phyloP scores from a whole-genome alignment of 2,113 vertebrate species.

The Symphodus melops region DNA sequence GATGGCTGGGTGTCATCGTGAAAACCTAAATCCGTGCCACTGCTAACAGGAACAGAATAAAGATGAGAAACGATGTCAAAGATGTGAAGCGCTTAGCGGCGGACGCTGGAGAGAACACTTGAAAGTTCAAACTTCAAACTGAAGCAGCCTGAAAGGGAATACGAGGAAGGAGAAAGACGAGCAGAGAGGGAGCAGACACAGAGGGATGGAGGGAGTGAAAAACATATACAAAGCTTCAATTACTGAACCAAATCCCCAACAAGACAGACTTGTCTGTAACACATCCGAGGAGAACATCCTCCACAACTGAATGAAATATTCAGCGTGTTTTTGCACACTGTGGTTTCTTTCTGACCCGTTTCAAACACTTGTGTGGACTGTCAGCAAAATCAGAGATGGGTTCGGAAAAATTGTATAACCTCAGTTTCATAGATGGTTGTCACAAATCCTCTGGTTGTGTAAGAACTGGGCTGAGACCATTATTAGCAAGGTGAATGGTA shows the following conservation, averaged over 20 bases:
- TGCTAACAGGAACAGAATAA: slow-evolving; percentile 46
- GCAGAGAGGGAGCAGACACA: slow-evolving; percentile 18
- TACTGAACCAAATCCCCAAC: slow-evolving; percentile 57
- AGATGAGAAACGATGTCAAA: slow-evolving; percentile 53
- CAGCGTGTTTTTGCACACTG: slow-evolving; percentile 7
- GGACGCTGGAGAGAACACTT: slow-evolving; percentile 54
- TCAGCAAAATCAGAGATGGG: slow-evolving; percentile 37
- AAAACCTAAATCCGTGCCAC: slow-evolving; percentile 43
- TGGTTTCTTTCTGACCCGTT: slow-evolving; percentile 34
- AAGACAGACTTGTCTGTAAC: slow-evolving; percentile 26
- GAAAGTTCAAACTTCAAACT: slow-evolving; percentile 55
- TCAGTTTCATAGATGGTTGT: slow-evolving; percentile 12
- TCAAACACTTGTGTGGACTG: slow-evolving; percentile 20
- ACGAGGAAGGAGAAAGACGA: slow-evolving; percentile 18
- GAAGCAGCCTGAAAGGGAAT: slow-evolving; percentile 40
- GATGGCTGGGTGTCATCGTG: slow-evolving; percentile 42
- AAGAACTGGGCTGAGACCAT: neutral
- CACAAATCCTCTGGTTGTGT: slow-evolving; percentile 10
- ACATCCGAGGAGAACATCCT: slow-evolving; percentile 31
- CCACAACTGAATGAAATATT: slow-evolving; percentile 46
- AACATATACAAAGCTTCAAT: slow-evolving; percentile 44
- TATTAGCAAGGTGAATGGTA: slow-evolving; percentile 8
- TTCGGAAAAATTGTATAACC: neutral
- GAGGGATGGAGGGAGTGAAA: slow-evolving; percentile 18
- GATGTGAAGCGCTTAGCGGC: slow-evolving; percentile 47